Base-by-base conservation (phyloP, 2,888 invertebrate genomes). In the Luperina testacea region DNA sequence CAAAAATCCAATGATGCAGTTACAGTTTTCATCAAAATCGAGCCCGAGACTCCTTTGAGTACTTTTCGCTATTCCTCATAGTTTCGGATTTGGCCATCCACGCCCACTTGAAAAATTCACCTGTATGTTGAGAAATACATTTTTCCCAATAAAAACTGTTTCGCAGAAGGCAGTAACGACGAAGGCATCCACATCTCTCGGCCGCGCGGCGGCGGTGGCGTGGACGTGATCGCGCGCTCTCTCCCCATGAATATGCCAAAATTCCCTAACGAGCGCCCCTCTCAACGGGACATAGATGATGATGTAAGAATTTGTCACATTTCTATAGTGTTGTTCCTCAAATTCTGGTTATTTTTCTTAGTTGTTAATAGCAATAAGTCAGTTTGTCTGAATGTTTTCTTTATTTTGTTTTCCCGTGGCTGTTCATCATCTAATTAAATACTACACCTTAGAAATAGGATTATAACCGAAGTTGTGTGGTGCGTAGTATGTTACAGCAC, bases 191-290 rank as follows among this genome's bases (percentile, higher is more conserved):
- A 97, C 86, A 97, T 97, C 84, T 93, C 97, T 8, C 96, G 97
- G 76, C 92, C 97, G 85, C 97, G 97, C 88, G 94, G 97, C 92
- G 94, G 97, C 92, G 91, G 94, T 80, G 93, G 93, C 69, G 94
- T 93, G 53, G 94, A 95, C 38, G 96, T 97, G 80, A 96, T 98
- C 86, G 98, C 98, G 67, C 98, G 98, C 93, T 98, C 98, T 85
- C 96, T 98, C 91, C 98, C 98, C 63, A 98, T 98, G 92, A 98
- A 97, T 93, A 98, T 98, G 94, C 98, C 98, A 94, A 93, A 92
- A 79, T 97, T 98, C 91, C 96, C 97, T 73, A 91, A 92, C 79
- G 94, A 94, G 13, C 92, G 93, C 15, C 88, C 90, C 3, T 81
- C 88, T 15, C 87, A 85, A 2, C 91, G 92, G 75, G 95, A 96